Evolutionary conservation across 2,113 vertebrate genomes (phyloP).

Genomic region (Thomomys bottae): DNA sequence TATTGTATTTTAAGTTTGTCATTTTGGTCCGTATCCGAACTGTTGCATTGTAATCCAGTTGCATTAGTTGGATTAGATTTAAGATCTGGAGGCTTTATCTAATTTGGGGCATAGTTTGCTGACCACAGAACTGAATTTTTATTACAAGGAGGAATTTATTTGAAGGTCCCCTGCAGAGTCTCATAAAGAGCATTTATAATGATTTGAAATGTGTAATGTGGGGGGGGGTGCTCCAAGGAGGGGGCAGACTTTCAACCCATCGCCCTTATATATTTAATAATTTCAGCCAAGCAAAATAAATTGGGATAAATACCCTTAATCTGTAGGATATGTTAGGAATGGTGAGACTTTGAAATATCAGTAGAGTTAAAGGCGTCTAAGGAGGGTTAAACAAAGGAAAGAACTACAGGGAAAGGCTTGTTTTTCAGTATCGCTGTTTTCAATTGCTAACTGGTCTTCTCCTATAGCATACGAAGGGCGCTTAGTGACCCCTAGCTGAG

Average conservation of each 20-base stretch:
- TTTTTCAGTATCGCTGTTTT: conserved; percentile 73
- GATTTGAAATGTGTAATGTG: conserved; percentile 8
- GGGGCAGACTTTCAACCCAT: neutral
- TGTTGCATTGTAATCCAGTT: neutral
- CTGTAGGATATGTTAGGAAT: conserved; percentile 45
- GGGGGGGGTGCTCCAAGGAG: neutral
- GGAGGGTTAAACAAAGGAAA: conserved; percentile 73
- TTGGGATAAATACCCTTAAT: conserved; percentile 41
- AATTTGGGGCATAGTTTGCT: conserved; percentile 1
- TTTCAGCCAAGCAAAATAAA: conserved; percentile 53
- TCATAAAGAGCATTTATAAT: neutral
- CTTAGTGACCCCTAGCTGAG: conserved; percentile 77
- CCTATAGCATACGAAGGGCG: conserved; percentile 69
- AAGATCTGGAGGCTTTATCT: conserved; percentile 8
- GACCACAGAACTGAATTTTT: conserved; percentile 44
- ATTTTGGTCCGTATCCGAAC: conserved; percentile 24
- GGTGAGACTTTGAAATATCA: conserved; percentile 75
- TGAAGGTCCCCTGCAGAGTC: neutral
- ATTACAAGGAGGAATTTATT: conserved; percentile 30
- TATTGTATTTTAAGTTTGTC: neutral
- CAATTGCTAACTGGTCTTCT: conserved; percentile 66
- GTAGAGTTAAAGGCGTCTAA: conserved; percentile 73
- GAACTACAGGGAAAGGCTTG: conserved; percentile 46
- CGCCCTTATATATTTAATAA: neutral
- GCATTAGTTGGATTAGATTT: conserved; percentile 32